Conservation (phyloP, 2,888 invertebrate genomes). For the Cryptosula pallasiana region DNA sequence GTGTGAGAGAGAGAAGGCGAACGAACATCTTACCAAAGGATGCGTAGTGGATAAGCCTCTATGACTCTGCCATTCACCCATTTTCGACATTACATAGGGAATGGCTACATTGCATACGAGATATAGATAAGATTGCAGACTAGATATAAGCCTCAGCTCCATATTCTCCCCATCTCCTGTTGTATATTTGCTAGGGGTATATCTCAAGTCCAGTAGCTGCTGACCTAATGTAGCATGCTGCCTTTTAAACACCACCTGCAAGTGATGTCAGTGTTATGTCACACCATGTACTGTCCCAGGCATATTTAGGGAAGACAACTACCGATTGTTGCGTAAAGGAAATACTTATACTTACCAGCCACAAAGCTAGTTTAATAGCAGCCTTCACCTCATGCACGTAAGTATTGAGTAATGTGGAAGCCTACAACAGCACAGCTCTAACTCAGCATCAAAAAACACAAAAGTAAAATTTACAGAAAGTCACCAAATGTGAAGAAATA, state of each 20-base stretch:
- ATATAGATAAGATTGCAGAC: background rate
- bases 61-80: background rate
- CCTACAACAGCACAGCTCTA: background rate
- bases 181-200: conserved; percentile 43
- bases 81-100: background rate
- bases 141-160: background rate
- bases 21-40: conserved; percentile 33
- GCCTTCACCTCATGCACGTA: conserved; percentile 45
- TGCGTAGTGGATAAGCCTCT: background rate
- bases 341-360: conserved; percentile 61
- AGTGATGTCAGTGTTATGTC: background rate
- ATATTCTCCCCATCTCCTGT: background rate
- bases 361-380: conserved; percentile 60
- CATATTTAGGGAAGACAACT: too few species aligned
- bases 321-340: too few species aligned
- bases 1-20: too few species aligned
- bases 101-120: background rate
- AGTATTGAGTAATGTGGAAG: conserved; percentile 33
- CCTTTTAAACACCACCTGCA: background rate
- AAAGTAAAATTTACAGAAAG: too few species aligned
- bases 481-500: too few species aligned
- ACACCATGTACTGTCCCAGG: background rate
- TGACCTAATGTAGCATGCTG: conserved; percentile 70
- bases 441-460: too few species aligned
- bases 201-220: conserved; percentile 71